Evolutionary conservation across 2,797 vertebrate genomes (phyloP).

Genomic region (Enteromius argenteus): DNA sequence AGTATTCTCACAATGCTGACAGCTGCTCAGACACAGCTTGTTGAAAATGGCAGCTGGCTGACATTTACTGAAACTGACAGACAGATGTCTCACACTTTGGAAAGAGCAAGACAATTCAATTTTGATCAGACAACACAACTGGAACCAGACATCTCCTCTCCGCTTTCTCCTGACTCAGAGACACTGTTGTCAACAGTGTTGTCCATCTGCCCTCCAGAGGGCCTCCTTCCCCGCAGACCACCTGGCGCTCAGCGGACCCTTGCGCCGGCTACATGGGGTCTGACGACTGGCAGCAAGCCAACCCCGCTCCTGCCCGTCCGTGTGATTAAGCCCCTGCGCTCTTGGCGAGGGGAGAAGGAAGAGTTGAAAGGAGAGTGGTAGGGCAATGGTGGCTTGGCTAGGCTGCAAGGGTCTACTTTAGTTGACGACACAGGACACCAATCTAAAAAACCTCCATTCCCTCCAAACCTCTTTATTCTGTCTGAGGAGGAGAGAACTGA

Average conservation of each 20-base stretch:
- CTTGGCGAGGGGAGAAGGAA: constrained; percentile 57
- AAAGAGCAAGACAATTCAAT: constrained; percentile 1
- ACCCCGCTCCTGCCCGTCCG: constrained; percentile 85
- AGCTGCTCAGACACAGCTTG: constrained; percentile 37
- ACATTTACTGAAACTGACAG: constrained; percentile 10
- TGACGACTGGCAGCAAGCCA: constrained; percentile 87
- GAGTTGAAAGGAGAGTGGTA: constrained; percentile 38
- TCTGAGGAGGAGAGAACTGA: constrained; percentile 2
- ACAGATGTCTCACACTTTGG: constrained; percentile 20
- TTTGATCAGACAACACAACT: constrained; percentile 21
- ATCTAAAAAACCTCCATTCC: constrained; percentile 27
- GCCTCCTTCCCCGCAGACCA: constrained; percentile 60
- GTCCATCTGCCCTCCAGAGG: constrained; percentile 62
- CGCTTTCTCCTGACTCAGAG: constrained; percentile 50
- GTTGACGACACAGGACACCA: constrained; percentile 44
- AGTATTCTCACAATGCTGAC: constrained; percentile 12
- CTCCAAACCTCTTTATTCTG: constrained; percentile 15
- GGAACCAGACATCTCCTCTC: constrained; percentile 10
- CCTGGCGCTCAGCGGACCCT: constrained; percentile 56
- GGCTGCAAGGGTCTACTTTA: constrained; percentile 54
- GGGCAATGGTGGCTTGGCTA: constrained; percentile 48
- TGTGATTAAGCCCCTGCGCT: constrained; percentile 66
- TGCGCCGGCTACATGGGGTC: constrained; percentile 75
- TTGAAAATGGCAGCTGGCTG: constrained; percentile 14
- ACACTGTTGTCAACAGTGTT: constrained; percentile 52